phyloP scores from a whole-genome alignment of 2,888 invertebrate genomes.

The Abrostola triplasia region DNA sequence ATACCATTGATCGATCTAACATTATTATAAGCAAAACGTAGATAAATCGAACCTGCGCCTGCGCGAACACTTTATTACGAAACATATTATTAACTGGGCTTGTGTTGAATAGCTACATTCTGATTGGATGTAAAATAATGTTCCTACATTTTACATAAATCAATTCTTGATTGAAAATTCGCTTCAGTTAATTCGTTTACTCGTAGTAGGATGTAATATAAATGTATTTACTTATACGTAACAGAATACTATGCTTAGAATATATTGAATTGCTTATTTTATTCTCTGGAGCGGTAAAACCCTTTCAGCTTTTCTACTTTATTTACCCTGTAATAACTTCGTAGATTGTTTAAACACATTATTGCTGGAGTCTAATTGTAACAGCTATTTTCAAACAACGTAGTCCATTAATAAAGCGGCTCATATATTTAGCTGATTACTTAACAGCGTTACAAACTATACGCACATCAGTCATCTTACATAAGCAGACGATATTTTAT shows the following conservation, averaged over 20 bases:
- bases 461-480: slow-evolving; percentile 34
- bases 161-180: neutral
- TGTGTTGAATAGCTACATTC: slow-evolving; percentile 2
- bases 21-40: slow-evolving; percentile 15
- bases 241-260: too few relatives aligned
- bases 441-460: slow-evolving; percentile 49
- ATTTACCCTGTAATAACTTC: too few relatives aligned
- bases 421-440: slow-evolving; percentile 46
- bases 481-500: slow-evolving; percentile 53
- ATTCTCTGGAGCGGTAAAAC: too few relatives aligned
- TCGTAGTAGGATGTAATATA: neutral
- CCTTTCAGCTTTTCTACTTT: too few relatives aligned
- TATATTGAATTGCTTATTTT: too few relatives aligned
- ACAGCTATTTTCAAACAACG: too few relatives aligned
- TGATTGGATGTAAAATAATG: slow-evolving; percentile 2
- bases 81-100: neutral
- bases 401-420: neutral
- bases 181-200: neutral
- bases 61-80: slow-evolving; percentile 4
- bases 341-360: too few relatives aligned
- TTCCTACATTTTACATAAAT: neutral
- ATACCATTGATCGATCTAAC: slow-evolving; percentile 19
- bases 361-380: too few relatives aligned
- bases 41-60: slow-evolving; percentile 1
- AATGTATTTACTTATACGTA: too few relatives aligned